phyloP scores from a whole-genome alignment of 2,113 vertebrate genomes.

The Elgaria multicarinata region DNA sequence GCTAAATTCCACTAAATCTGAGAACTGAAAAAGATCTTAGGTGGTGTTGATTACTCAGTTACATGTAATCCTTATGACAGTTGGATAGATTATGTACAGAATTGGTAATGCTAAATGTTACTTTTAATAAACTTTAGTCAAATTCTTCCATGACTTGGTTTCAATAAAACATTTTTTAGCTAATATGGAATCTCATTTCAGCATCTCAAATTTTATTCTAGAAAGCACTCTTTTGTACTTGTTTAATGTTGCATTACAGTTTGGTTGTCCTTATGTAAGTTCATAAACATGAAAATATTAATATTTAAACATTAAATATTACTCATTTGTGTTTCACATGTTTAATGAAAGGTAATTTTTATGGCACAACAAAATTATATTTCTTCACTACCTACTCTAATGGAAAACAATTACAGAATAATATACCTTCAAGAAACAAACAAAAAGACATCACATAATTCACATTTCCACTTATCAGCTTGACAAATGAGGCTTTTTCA shows the following conservation, averaged over 20 bases:
- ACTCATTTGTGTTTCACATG: conserved; percentile 40
- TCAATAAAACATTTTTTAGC: conserved; percentile 51
- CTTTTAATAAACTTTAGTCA: neutral
- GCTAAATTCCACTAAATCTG: neutral
- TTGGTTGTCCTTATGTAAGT: conserved; percentile 81
- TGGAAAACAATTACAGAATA: conserved; percentile 22
- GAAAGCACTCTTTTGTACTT: conserved; percentile 64
- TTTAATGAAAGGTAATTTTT: neutral
- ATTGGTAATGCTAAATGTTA: conserved; percentile 33
- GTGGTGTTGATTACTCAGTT: neutral
- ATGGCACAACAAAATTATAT: conserved; percentile 46
- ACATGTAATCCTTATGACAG: conserved; percentile 23
- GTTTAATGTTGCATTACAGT: conserved; percentile 81
- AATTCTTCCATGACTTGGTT: conserved; percentile 34
- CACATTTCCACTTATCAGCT: conserved; percentile 12
- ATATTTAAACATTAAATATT: conserved; percentile 75
- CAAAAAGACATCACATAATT: conserved; percentile 19
- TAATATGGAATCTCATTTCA: conserved; percentile 54
- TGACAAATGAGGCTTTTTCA: neutral
- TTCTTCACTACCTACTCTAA: conserved; percentile 40
- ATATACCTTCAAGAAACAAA: conserved; percentile 29
- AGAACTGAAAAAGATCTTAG: conserved; percentile 15
- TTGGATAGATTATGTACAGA: conserved; percentile 29
- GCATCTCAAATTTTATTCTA: conserved; percentile 44
- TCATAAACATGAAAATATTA: conserved; percentile 80